These are phyloP conservation scores for Trogon surrucura DNA, from an alignment of 2,113 vertebrate genomes.

Conservation along the genomic window DNA sequence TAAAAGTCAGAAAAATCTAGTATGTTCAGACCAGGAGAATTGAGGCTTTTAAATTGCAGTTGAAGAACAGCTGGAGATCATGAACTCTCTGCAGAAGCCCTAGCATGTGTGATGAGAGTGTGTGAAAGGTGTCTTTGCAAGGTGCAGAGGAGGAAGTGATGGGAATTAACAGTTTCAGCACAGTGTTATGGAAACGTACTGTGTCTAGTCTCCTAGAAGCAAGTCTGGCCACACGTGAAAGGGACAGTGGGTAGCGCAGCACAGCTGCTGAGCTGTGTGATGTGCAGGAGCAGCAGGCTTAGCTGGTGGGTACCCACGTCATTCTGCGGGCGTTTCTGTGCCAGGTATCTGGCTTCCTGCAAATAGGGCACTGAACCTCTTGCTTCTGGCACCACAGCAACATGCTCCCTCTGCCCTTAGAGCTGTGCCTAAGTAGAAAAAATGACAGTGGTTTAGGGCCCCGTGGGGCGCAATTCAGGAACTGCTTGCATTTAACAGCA, in stretches of 20 bases:
- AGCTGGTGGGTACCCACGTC: no score
- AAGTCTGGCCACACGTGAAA: accelerated
- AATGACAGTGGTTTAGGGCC: neutral
- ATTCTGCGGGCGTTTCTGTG: neutral
- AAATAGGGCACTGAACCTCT: neutral
- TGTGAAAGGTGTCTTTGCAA: neutral
- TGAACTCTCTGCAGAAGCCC: neutral
- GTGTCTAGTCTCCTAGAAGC: neutral
- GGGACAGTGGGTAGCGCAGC: neutral
- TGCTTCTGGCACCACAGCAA: neutral
- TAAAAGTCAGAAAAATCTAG: neutral
- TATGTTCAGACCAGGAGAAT: neutral
- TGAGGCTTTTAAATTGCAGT: neutral
- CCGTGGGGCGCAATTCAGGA: neutral
- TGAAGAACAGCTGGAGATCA: neutral
- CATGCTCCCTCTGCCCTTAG: neutral
- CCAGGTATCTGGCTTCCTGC: neutral
- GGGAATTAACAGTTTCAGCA: neutral
- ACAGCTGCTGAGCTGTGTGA: neutral
- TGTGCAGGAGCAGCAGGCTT: neutral
- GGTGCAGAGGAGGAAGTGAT: neutral
- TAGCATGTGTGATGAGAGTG: neutral
- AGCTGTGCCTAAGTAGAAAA: neutral
- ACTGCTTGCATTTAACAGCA: neutral
- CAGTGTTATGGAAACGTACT: neutral